Conservation (phyloP, 2,797 vertebrate genomes). For the Silurus lanzhouensis region DNA sequence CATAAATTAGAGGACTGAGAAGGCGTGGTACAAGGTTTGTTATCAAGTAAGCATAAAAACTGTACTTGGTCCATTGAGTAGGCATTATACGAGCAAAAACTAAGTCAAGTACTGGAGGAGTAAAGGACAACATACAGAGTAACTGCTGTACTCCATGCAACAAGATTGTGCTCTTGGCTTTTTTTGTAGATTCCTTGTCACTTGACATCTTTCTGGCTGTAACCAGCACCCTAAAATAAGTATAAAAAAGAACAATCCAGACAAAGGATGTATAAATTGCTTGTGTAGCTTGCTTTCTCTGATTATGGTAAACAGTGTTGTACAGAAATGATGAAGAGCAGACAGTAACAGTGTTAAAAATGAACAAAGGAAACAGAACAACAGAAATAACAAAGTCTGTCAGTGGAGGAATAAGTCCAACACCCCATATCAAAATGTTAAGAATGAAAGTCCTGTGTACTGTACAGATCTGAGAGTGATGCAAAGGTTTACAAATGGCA, state of each 20-base stretch:
- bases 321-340: conserved; percentile 59
- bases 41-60: conserved; percentile 54
- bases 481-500: conserved; percentile 69
- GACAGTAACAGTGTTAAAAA: conserved; percentile 55
- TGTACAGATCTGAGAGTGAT: conserved; percentile 64
- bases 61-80: conserved; percentile 15
- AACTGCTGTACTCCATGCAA: conserved; percentile 66
- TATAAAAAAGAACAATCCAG: conserved; percentile 61
- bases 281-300: conserved; percentile 60
- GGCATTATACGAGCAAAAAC: conserved; percentile 37
- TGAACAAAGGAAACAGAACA: conserved; percentile 52
- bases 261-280: conserved; percentile 58
- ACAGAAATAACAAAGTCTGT: conserved; percentile 59
- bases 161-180: conserved; percentile 65
- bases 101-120: conserved; percentile 43
- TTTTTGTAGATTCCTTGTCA: conserved; percentile 55
- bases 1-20: conserved; percentile 69
- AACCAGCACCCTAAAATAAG: conserved; percentile 61
- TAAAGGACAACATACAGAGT: conserved; percentile 61
- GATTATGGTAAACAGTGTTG: conserved; percentile 46
- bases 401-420: conserved; percentile 60
- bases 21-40: conserved; percentile 63
- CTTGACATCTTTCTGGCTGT: conserved; percentile 46
- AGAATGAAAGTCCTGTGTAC: conserved; percentile 59
- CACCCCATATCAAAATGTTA: conserved; percentile 66